Evolutionary conservation across 2,797 vertebrate species (phyloP).

Genomic region (Peromyscus nudipes): DNA sequence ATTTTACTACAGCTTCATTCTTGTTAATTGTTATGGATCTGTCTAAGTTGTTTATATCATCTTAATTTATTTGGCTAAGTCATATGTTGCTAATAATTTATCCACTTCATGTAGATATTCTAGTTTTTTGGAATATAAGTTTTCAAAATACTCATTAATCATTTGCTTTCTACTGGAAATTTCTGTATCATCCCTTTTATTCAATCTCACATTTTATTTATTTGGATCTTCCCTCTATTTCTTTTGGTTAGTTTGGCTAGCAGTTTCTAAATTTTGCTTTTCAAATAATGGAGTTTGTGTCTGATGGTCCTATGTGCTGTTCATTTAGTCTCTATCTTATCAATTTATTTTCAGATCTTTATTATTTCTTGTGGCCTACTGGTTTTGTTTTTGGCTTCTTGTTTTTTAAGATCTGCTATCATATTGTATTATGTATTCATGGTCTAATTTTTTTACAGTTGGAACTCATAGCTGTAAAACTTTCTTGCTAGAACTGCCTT

Average conservation of each 20-base stretch:
- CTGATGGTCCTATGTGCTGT: not conserved
- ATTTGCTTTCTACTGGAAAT: not conserved
- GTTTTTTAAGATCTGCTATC: not conserved
- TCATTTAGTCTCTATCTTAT: not conserved
- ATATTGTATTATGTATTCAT: not conserved
- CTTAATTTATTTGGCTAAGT: not conserved
- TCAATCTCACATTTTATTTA: not conserved
- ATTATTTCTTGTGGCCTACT: not conserved
- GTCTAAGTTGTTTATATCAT: not conserved
- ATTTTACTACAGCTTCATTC: not conserved
- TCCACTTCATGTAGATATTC: not conserved
- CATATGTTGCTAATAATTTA: not conserved
- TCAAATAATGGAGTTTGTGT: not conserved
- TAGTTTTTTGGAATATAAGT: not conserved
- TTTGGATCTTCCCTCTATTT: not conserved
- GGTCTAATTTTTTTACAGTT: not conserved
- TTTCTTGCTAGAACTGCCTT: not conserved
- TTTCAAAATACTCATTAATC: not conserved
- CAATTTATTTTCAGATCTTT: not conserved
- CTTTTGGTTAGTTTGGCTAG: not conserved
- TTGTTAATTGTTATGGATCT: not conserved
- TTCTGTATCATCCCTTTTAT: not conserved
- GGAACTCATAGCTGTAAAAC: not conserved
- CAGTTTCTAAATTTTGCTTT: not conserved
- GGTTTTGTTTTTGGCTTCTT: not conserved